Conservation (phyloP, 1,140 invertebrate genomes). For the Zaprionus kolodkinae region DNA sequence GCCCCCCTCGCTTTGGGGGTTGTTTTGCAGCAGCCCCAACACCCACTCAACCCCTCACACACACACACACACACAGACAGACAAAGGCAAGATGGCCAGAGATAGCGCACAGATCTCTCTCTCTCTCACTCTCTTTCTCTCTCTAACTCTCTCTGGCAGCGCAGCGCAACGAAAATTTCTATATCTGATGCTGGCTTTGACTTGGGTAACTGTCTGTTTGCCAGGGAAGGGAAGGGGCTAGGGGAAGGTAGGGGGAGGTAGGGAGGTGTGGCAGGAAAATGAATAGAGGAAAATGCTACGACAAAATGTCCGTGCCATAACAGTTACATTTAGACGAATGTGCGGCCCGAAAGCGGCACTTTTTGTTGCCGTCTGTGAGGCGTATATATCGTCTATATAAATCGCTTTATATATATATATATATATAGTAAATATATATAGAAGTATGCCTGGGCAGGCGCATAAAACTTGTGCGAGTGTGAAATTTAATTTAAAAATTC, state of each 20-base stretch:
- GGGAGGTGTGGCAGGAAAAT: conserved; percentile 26
- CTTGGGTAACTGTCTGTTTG: conserved; percentile 42
- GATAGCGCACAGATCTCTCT: conserved; percentile 68
- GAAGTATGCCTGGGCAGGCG: not conserved
- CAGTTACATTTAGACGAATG: conserved; percentile 68
- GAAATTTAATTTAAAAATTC: conserved; percentile 83
- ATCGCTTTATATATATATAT: conserved; percentile 22
- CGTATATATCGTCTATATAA: not conserved
- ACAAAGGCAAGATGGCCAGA: conserved; percentile 71
- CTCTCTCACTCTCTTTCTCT: too few relatives aligned
- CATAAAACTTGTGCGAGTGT: conserved; percentile 45
- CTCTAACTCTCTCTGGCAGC: conserved; percentile 32
- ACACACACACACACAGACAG: conserved; percentile 14
- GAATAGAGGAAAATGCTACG: conserved; percentile 34
- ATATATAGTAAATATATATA: conserved; percentile 24
- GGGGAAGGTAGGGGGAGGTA: not conserved
- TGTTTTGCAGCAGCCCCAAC: conserved; percentile 63
- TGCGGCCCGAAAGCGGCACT: not conserved
- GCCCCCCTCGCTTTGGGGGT: conserved; percentile 60
- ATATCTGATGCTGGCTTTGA: conserved; percentile 76
- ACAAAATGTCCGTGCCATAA: conserved; percentile 66
- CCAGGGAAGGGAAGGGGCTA: not conserved
- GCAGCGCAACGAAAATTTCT: conserved; percentile 73
- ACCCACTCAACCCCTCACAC: conserved; percentile 16
- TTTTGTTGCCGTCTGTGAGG: not conserved